A percentile compares a stretch with the other conserved stretches of the same genome.
Conservation (phyloP, 2,888 invertebrate species). For the Lasioglossum zephyrum region DNA sequence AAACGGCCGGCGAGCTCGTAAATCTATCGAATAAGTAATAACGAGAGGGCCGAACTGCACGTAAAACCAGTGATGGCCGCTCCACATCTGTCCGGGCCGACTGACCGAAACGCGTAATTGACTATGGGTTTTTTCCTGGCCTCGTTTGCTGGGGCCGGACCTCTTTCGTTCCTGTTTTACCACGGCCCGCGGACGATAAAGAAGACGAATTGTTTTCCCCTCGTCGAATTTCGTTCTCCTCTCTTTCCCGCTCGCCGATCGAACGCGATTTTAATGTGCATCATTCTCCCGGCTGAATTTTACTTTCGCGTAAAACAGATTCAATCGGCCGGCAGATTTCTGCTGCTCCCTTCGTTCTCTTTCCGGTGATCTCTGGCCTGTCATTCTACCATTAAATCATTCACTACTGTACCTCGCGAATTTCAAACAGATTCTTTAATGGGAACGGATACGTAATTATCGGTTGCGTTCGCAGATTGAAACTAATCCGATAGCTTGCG, state of each 20-base stretch:
- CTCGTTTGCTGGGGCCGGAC: constrained; percentile 1
- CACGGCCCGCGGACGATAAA: constrained; percentile 34
- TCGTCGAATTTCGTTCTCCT: neutral
- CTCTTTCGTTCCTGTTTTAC: constrained; percentile 12
- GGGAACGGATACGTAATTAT: neutral
- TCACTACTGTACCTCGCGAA: neutral
- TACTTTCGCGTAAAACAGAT: constrained; percentile 20
- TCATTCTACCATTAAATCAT: neutral
- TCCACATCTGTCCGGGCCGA: constrained; percentile 32
- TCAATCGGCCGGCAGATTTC: neutral
- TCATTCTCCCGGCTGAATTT: neutral
- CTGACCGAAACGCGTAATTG: constrained; percentile 53
- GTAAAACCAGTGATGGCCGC: constrained; percentile 39
- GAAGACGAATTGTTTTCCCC: constrained; percentile 44
- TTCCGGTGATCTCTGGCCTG: neutral
- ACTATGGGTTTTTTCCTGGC: constrained; percentile 34
- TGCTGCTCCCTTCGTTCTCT: neutral
- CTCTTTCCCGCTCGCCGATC: neutral
- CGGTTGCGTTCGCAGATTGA: neutral
- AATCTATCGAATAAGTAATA: constrained; percentile 70
- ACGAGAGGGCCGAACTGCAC: constrained; percentile 47
- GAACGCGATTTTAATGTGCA: constrained; percentile 1
- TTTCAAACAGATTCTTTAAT: neutral
- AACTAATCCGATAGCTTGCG: neutral
- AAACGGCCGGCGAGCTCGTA: constrained; percentile 61